Base-by-base conservation (phyloP, 2,113 vertebrate genomes). In the Epinephelus moara region DNA sequence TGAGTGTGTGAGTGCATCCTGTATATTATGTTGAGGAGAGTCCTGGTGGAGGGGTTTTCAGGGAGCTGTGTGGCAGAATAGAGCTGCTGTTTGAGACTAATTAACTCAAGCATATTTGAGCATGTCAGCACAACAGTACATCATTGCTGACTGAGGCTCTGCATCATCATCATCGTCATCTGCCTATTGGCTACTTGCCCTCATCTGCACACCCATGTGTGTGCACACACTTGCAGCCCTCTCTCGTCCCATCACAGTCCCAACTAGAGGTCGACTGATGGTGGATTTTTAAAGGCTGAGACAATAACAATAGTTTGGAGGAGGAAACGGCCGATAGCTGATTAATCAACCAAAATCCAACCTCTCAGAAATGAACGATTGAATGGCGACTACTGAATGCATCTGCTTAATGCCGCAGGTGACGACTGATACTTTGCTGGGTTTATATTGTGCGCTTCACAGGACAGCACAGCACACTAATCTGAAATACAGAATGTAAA, bases 101-200 rank as follows among this genome's bases (percentile, higher is more conserved):
- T 91, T 90, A 93, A 91, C 81, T 87, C 45, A 81, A 92, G 87
- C 91, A 88, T 70, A 89, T 91, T 89, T 91, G 88, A 92, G 53
- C 90, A 87, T 80, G 86, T 91, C 93, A 93, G 88, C 93, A 92
- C 84, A 84, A 80, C 80, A 62, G 84, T 74, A 69, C 91, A 93
- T 91, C 89, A 90, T 17, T 68, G 68, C 86, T 86, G 87, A 87
- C 71, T 83, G 85, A 80, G 70, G 53, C 87, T 79, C 62, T 88
- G 60, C 84, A 86, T 90, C 83, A 82, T 87, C 79, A 68, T 80
- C 70, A 42, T 80, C 61, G 53, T 90, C 91, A 93, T 92, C 89
- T 87, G 89, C 84, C 93, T 80, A 80, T 88, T 90, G 93, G 89
- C 89, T 86, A 60, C 81, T 81, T 73, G 85, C 80, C 78, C 85